Evolutionary conservation across 2,888 invertebrate species (phyloP).

Genomic region (Neuroscelio doddi): DNA sequence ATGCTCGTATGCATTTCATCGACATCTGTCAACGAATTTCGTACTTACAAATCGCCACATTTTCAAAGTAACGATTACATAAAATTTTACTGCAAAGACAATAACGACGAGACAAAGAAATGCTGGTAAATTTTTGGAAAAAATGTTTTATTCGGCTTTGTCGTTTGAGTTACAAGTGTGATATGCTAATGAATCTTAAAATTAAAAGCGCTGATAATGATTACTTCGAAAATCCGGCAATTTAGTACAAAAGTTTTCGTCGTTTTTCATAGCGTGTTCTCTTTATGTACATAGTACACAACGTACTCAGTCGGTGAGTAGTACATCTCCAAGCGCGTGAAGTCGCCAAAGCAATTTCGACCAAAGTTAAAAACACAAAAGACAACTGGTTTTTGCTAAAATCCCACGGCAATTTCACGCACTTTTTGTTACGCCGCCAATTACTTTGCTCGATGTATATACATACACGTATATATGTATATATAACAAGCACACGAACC

Average conservation of each 20-base stretch:
- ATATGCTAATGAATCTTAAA: too few relatives aligned
- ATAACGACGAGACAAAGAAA: too few relatives aligned
- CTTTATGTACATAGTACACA: constrained; percentile 32
- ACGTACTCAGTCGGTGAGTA: constrained; percentile 32
- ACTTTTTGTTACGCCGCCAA: background rate
- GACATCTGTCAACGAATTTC: background rate
- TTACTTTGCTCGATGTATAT: background rate
- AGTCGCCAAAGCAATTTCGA: too few relatives aligned
- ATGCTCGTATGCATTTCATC: too few relatives aligned
- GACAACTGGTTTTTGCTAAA: too few relatives aligned
- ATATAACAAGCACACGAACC: constrained; percentile 33
- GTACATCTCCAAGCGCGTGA: too few relatives aligned
- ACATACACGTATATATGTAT: constrained; percentile 22
- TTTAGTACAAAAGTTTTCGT: background rate
- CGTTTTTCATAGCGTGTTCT: background rate
- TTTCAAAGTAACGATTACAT: background rate
- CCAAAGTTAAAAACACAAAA: background rate
- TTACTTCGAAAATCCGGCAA: constrained; percentile 8
- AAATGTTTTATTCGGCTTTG: too few relatives aligned
- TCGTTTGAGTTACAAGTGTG: too few relatives aligned
- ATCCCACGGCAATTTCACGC: constrained; percentile 2
- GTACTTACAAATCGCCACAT: background rate
- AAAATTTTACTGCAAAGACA: too few relatives aligned
- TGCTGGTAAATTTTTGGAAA: too few relatives aligned
- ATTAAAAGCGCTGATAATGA: background rate